These are phyloP conservation scores for Parnassius glacialis DNA, from an alignment of 2,888 invertebrate genomes.

Conservation along the genomic window DNA sequence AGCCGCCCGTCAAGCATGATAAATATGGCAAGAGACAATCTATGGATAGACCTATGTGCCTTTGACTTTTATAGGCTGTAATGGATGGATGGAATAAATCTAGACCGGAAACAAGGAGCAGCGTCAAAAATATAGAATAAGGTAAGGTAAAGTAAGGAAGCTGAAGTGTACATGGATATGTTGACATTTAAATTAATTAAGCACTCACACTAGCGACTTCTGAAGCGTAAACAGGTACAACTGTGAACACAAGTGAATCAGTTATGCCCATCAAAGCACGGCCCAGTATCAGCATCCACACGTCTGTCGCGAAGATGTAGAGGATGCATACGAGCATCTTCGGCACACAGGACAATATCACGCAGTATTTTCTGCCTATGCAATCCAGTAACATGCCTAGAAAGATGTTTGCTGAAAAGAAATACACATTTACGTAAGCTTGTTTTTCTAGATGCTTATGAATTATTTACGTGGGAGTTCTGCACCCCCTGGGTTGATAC, in stretches of 20 bases:
- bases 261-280: constrained; percentile 31
- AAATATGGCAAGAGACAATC: too few species aligned
- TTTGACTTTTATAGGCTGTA: too few species aligned
- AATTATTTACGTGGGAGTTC: too few species aligned
- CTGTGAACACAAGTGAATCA: constrained; percentile 31
- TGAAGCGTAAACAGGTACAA: constrained; percentile 38
- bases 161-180: background rate
- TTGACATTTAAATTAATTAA: background rate
- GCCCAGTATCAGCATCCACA: constrained; percentile 40
- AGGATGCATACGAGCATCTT: constrained; percentile 33
- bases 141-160: background rate
- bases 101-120: too few species aligned
- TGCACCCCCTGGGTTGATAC: too few species aligned
- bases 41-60: too few species aligned
- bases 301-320: constrained; percentile 35
- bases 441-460: too few species aligned
- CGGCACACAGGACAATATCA: constrained; percentile 31
- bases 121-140: background rate
- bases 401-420: constrained; percentile 26
- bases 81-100: too few species aligned
- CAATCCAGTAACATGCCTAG: constrained; percentile 26
- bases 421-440: too few species aligned
- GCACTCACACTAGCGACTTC: constrained; percentile 44
- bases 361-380: constrained; percentile 33
- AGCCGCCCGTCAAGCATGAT: background rate